Conservation (phyloP, 2,113 vertebrate genomes). For the Etheostoma spectabile region DNA sequence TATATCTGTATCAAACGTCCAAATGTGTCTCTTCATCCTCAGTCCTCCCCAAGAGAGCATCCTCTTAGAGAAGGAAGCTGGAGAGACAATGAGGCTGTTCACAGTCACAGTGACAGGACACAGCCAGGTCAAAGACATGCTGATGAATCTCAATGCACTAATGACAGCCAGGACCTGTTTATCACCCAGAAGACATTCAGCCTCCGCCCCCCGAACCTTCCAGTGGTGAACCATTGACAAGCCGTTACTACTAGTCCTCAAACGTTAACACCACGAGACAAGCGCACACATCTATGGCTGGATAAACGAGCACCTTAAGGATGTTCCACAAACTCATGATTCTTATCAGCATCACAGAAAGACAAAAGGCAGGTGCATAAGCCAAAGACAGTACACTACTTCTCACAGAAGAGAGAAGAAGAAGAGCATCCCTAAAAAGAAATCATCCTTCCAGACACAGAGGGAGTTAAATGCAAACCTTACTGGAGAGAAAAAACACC, state of each 20-base stretch:
- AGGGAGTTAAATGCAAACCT: neutral
- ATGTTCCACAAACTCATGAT: neutral
- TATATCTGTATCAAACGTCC: slow-evolving; percentile 42
- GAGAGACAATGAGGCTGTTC: neutral
- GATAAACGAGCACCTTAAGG: neutral
- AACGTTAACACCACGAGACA: neutral
- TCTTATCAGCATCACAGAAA: neutral
- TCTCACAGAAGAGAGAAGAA: neutral
- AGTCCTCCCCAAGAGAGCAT: slow-evolving; percentile 6
- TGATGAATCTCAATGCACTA: slow-evolving; percentile 54
- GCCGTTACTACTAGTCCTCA: neutral
- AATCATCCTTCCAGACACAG: neutral
- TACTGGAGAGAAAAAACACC: neutral
- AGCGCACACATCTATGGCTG: neutral
- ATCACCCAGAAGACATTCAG: slow-evolving; percentile 85
- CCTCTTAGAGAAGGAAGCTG: neutral
- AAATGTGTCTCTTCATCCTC: neutral
- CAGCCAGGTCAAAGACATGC: neutral
- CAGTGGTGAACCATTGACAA: slow-evolving; percentile 52
- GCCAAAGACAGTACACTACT: neutral
- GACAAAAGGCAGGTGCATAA: neutral
- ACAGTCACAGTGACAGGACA: neutral
- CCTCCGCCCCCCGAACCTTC: slow-evolving; percentile 46
- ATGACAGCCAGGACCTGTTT: slow-evolving; percentile 86
- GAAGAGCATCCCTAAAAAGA: neutral